These are phyloP conservation scores for Clarias platycephalus DNA, from an alignment of 2,797 vertebrate genomes.

Conservation along the genomic window DNA sequence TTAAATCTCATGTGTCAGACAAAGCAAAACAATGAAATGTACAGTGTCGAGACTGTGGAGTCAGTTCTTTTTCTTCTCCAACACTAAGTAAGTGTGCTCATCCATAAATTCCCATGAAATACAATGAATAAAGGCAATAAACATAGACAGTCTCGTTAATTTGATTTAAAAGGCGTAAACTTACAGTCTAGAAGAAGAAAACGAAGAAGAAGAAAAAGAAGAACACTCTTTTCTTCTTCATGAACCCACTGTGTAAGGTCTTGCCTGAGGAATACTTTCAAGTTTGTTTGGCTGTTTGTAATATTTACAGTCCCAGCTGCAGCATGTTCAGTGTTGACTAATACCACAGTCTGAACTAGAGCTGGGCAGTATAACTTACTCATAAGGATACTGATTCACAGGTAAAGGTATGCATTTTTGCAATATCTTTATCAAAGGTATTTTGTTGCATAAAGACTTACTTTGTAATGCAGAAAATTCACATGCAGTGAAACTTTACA, in stretches of 20 bases:
- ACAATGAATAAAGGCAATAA: no score
- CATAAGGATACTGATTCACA: not conserved
- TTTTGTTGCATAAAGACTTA: not conserved
- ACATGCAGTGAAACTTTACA: not conserved
- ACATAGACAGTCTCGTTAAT: not conserved
- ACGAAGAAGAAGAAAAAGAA: no score
- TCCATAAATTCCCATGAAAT: not conserved
- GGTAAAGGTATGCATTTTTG: not conserved
- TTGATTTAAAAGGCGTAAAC: not conserved
- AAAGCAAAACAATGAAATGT: not conserved
- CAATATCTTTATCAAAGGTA: not conserved
- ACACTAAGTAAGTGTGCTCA: no score
- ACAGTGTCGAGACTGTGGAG: no score
- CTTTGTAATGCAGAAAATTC: not conserved
- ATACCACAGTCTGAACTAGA: not conserved
- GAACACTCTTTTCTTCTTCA: not conserved
- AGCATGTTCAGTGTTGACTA: not conserved
- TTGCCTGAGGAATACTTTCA: constrained; percentile 33
- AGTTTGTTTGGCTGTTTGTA: not conserved
- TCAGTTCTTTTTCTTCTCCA: no score
- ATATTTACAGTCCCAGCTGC: not conserved
- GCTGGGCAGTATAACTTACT: no score
- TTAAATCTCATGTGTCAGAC: not conserved
- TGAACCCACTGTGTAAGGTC: constrained; percentile 1
- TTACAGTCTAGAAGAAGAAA: not conserved